Conservation (phyloP, 2,797 vertebrate genomes). For the Ammospiza maritima region DNA sequence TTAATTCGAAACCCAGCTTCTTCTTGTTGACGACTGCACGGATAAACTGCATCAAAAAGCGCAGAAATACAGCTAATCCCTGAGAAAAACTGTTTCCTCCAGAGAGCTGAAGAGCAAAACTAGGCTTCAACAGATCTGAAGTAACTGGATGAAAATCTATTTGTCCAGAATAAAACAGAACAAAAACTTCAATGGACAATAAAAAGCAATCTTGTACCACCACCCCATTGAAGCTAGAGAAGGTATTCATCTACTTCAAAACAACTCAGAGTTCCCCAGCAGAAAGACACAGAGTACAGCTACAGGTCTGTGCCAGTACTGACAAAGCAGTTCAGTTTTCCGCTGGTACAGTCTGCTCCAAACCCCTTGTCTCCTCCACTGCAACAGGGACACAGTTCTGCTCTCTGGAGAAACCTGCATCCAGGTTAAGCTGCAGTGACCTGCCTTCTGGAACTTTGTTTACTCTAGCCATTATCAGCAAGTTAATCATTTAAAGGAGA, state of each 20-base stretch:
- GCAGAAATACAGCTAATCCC: not conserved
- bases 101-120: not conserved
- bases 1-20: not conserved
- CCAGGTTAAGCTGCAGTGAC: not conserved
- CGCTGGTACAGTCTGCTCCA: not conserved
- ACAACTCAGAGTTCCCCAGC: not conserved
- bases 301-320: not conserved
- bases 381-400: not conserved
- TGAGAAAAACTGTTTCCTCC: not conserved
- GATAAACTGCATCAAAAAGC: not conserved
- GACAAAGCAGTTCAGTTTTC: not conserved
- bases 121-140: not conserved
- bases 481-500: not conserved
- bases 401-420: not conserved
- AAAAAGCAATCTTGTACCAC: not conserved
- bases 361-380: not conserved
- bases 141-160: not conserved
- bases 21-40: not conserved
- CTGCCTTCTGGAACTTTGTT: not conserved
- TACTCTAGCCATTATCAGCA: not conserved
- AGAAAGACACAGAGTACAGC: not conserved
- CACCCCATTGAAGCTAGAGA: not conserved
- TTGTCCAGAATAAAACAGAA: not conserved
- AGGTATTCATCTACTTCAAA: not conserved
- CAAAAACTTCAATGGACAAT: not conserved